Percentiles rank a stretch among this genome's conserved stretches.
Conservation (phyloP, 2,113 vertebrate genomes). For the Calyptommatus sinebrachiatus region DNA sequence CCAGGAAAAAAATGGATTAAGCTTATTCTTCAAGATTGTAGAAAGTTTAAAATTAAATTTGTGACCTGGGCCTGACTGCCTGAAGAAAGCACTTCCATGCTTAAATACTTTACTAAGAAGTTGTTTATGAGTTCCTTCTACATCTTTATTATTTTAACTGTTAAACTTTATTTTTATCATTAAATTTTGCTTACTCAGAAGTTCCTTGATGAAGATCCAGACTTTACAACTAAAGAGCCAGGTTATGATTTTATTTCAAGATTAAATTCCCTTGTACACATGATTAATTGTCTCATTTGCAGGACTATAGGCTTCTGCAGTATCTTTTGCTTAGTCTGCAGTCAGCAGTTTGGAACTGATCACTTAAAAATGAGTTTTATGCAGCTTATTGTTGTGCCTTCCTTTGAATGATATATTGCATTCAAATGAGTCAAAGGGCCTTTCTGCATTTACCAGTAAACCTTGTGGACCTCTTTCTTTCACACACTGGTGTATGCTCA, state of each 20-base stretch:
- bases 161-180: neutral
- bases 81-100: neutral
- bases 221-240: neutral
- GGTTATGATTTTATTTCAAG: neutral
- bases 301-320: neutral
- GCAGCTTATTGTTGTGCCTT: neutral
- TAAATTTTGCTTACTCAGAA: neutral
- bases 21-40: no score
- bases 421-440: neutral
- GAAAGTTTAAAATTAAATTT: no score
- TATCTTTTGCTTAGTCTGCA: slow-evolving; percentile 7
- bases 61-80: neutral
- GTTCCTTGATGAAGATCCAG: neutral
- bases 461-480: no score
- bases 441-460: no score
- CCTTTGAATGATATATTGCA: neutral
- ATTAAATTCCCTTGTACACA: neutral
- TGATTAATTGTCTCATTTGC: neutral
- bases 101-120: neutral
- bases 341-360: neutral
- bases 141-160: neutral
- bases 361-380: neutral
- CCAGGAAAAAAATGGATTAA: no score
- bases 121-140: neutral
- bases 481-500: no score